phyloP scores from a whole-genome alignment of 2,888 invertebrate genomes.

The Biston betularia region DNA sequence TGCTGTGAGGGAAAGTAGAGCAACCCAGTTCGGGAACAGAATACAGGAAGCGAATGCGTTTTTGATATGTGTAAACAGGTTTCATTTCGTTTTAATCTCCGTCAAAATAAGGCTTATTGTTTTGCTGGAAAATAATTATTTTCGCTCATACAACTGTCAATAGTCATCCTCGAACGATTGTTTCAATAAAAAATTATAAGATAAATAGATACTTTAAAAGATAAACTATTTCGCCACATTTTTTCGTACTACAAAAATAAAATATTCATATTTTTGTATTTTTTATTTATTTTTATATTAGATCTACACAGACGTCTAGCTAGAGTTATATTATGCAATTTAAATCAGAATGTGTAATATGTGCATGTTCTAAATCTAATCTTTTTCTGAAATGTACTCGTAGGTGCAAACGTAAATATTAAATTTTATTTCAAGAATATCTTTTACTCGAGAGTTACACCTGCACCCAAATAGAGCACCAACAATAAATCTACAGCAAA shows the following conservation, averaged over 20 bases:
- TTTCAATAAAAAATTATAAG: too few relatives aligned
- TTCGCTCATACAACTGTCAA: not conserved
- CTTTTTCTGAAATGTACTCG: not conserved
- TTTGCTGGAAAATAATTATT: not conserved
- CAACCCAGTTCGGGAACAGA: conserved; percentile 67
- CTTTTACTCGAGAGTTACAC: conserved; percentile 8
- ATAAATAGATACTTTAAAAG: too few relatives aligned
- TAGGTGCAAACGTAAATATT: not conserved
- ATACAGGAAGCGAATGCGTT: conserved; percentile 68
- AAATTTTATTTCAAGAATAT: not conserved
- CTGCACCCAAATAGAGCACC: conserved; percentile 24
- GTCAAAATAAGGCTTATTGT: conserved; percentile 3
- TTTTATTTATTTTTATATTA: too few relatives aligned
- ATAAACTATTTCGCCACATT: too few relatives aligned
- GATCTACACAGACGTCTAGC: too few relatives aligned
- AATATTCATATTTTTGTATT: too few relatives aligned
- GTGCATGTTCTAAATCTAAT: not conserved
- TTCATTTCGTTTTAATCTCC: conserved; percentile 12
- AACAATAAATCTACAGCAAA: conserved; percentile 42
- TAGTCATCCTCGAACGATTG: too few relatives aligned
- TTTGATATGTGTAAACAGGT: conserved; percentile 27
- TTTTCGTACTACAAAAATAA: too few relatives aligned
- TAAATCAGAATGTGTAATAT: not conserved
- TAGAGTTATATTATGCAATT: too few relatives aligned
- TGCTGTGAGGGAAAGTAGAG: conserved; percentile 65